Evolutionary conservation across 2,888 invertebrate genomes (phyloP).

Genomic region (Nycteola revayana): DNA sequence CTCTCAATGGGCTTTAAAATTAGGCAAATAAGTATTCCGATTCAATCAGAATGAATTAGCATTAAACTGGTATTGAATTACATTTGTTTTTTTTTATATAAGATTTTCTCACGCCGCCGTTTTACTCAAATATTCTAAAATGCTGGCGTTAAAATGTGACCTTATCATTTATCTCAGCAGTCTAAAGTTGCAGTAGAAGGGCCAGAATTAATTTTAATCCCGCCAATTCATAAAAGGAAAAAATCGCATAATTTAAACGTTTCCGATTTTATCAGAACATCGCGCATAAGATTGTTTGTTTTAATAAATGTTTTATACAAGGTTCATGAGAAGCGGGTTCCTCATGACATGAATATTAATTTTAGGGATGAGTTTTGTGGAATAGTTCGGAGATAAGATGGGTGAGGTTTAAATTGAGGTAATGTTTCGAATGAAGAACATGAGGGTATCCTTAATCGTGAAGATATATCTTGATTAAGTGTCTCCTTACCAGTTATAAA

Average conservation of each 20-base stretch:
- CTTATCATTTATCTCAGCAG: slow-evolving; percentile 52
- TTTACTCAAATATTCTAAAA: slow-evolving; percentile 45
- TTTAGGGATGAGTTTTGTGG: slow-evolving; percentile 36
- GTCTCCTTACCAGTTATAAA: slow-evolving; percentile 9
- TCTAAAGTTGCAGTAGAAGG: slow-evolving; percentile 40
- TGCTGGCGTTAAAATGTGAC: slow-evolving; percentile 37
- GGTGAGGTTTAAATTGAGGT: slow-evolving; percentile 23
- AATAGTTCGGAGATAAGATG: slow-evolving; percentile 35
- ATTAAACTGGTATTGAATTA: slow-evolving; percentile 41
- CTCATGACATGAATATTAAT: slow-evolving; percentile 55
- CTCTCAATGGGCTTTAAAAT: slow-evolving; percentile 35
- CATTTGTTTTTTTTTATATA: slow-evolving; percentile 32
- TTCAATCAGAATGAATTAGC: slow-evolving; percentile 45
- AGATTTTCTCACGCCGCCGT: slow-evolving; percentile 49
- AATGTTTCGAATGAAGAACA: slow-evolving; percentile 27
- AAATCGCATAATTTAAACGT: slow-evolving; percentile 22
- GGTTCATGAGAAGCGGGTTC: slow-evolving; percentile 36
- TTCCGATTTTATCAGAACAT: slow-evolving; percentile 43
- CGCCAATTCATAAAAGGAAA: slow-evolving; percentile 48
- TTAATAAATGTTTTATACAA: slow-evolving; percentile 40
- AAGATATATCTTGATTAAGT: slow-evolving; percentile 23
- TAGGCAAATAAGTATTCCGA: slow-evolving; percentile 39
- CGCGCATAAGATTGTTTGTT: slow-evolving; percentile 50
- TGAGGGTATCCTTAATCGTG: slow-evolving; percentile 20
- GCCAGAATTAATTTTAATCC: slow-evolving; percentile 58